A percentile compares a stretch with the other conserved stretches of the same genome.
phyloP scores from a whole-genome alignment of 2,113 vertebrate genomes.

The Strigops habroptila region DNA sequence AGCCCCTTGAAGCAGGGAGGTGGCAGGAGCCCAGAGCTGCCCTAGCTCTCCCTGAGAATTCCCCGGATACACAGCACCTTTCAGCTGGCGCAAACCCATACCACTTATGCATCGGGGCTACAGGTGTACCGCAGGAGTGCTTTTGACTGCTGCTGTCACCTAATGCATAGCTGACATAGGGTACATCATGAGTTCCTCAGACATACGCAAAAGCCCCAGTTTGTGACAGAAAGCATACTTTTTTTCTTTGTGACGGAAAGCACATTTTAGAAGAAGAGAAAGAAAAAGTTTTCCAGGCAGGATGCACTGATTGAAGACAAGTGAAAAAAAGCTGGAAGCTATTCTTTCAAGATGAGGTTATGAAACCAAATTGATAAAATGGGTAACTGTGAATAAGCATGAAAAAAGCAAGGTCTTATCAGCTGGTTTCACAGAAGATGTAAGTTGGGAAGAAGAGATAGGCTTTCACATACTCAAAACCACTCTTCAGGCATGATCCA shows the following conservation, averaged over 20 bases:
- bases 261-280: neutral
- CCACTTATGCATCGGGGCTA: accelerated
- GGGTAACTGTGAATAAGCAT: neutral
- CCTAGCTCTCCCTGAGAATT: accelerated
- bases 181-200: accelerated
- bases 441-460: neutral
- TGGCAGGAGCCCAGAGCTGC: neutral
- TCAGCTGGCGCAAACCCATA: neutral
- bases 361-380: neutral
- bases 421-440: neutral
- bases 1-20: accelerated
- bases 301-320: neutral
- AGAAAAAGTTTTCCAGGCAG: neutral
- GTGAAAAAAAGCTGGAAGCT: neutral
- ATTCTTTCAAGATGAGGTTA: neutral
- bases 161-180: accelerated
- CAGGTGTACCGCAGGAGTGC: accelerated
- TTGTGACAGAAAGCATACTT: neutral
- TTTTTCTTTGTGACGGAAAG: neutral
- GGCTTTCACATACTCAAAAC: neutral
- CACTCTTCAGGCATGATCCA: neutral
- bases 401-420: neutral
- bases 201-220: accelerated
- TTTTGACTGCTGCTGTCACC: neutral
- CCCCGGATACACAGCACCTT: accelerated